Evolutionary conservation across 2,797 vertebrate species (phyloP).

Genomic region (Jordanella pulchra): DNA sequence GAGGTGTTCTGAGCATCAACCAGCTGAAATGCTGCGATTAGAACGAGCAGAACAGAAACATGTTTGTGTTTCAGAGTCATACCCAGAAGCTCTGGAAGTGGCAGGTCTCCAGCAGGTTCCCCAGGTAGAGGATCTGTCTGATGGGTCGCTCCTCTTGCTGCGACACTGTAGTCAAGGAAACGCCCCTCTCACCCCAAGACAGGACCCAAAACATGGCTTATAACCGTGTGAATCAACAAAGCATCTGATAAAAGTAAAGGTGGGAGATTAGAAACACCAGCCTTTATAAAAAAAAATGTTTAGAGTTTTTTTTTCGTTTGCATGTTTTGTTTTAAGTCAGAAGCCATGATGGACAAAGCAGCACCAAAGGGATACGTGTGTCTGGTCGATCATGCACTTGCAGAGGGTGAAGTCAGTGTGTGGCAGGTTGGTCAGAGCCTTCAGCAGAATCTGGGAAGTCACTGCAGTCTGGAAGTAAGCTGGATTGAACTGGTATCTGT

Average conservation of each 20-base stretch:
- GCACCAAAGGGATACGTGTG: conserved; percentile 88
- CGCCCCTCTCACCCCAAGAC: conserved; percentile 18
- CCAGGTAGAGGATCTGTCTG: conserved; percentile 91
- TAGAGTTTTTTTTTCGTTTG: too few species aligned
- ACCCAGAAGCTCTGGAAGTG: conserved; percentile 98
- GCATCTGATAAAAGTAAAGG: neutral
- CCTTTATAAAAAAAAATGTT: neutral
- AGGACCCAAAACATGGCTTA: neutral
- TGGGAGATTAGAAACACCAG: neutral
- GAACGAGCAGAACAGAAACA: neutral
- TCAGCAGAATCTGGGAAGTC: conserved; percentile 92
- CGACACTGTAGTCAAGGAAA: conserved; percentile 82
- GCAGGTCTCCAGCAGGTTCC: conserved; percentile 92
- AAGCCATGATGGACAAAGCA: neutral
- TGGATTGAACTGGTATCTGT: conserved; percentile 95
- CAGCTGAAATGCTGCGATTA: neutral
- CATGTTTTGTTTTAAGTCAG: neutral
- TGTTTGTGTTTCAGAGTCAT: conserved; percentile 11
- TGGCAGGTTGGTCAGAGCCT: conserved; percentile 93
- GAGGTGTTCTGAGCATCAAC: neutral
- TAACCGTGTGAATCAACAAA: neutral
- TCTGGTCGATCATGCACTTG: conserved; percentile 97
- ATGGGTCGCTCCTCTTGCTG: conserved; percentile 93
- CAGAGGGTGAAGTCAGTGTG: conserved; percentile 97
- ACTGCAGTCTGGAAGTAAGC: conserved; percentile 92